Evolutionary conservation across 2,888 invertebrate species (phyloP), one percentile per base, ranked within the genome.

Genomic region (Diplolepis rosae): DNA sequence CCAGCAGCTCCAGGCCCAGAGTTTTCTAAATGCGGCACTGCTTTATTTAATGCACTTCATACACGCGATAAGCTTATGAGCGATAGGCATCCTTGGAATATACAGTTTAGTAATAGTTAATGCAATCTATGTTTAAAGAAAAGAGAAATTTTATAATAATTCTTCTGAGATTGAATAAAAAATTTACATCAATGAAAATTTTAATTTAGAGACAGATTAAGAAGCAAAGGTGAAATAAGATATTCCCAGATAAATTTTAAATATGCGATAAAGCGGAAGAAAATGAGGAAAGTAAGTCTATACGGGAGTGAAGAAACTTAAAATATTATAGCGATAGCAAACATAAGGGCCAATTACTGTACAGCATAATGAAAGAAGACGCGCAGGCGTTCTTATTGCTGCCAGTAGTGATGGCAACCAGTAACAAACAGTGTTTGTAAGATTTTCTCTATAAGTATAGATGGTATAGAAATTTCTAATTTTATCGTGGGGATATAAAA

Each of bases 321-420:
- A 11, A 54, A 32, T 54, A 30, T 54, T 54, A 32, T 32, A 15
- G 15, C n/a, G 13, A 15, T 15, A n/a, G 2, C 2, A 1, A 24
- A 24, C 27, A 24, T 4, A 9, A 24, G 24, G 50, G 22, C 45
- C 18, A 11, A 24, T 50, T 6, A 9, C 22, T 24, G 24, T 50
- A 24, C 27, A 13, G 9, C 13, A 18, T 4, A 22, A 35, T 18
- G 15, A 28, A 32, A 56, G 32, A 56, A 50, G 7, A 22, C 48
- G 73, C 73, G 71, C 71, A 73, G 51, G 65, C 72, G 72, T 67
- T 15, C 51, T 69, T 13, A 51, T 24, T 24, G 9, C 61, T 66
- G 54, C 65, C 68, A 72, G 81, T 81, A 74, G 80, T 76, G 80
- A 79, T 81, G 77, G 81, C 75, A 81, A 81, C 80, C 72, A 54